Evolutionary conservation across 2,888 invertebrate species (phyloP), one percentile per base, ranked within the genome.

Genomic region (Drosophila mayaguana): DNA sequence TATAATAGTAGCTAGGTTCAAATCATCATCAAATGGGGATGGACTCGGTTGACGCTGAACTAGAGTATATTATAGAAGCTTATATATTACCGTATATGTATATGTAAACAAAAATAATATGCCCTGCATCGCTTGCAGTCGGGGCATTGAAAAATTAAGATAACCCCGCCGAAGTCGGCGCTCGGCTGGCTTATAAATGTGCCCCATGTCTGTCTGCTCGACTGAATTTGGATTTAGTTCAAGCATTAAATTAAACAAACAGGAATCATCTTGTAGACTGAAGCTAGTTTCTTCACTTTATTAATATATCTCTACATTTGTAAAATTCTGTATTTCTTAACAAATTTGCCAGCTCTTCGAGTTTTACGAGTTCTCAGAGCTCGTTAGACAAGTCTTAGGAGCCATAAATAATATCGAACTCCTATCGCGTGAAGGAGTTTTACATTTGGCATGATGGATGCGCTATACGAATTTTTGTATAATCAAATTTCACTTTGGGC

Each of bases 401-500:
- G 32, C 0, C 34, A 51, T 51, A 51, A 36, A 53, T 53, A 53
- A 53, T 36, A 38, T 55, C 55, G 55, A 40, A 20, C 55, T 55
- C 12, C 22, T 28, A 51, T 11, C 18, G 46, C 28, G 20, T 46
- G 36, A 63, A 71, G 42, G 50, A 63, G 42, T 69, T 72, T 3
- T 16, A 3, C 20, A n/a, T 14, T 22, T 18, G 36, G 32, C 25
- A 53, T 42, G 59, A 63, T 28, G 40, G 53, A 62, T 63, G 67
- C 40, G 54, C 46, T 25, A 42, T 64, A 46, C 50, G 53, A 69
- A 61, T 62, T 63, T 71, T 69, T 67, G 65, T 75, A 81, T 75
- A 81, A 88, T 85, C 81, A 88, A 85, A 86, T 86, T 83, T 86
- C 84, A 87, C 79, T 84, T 84, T 88, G 74, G 59, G 67, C 67